Evolutionary conservation across 2,113 vertebrate species (phyloP), one percentile per base, ranked within the genome.

Genomic region (Haplotaxodon microlepis): DNA sequence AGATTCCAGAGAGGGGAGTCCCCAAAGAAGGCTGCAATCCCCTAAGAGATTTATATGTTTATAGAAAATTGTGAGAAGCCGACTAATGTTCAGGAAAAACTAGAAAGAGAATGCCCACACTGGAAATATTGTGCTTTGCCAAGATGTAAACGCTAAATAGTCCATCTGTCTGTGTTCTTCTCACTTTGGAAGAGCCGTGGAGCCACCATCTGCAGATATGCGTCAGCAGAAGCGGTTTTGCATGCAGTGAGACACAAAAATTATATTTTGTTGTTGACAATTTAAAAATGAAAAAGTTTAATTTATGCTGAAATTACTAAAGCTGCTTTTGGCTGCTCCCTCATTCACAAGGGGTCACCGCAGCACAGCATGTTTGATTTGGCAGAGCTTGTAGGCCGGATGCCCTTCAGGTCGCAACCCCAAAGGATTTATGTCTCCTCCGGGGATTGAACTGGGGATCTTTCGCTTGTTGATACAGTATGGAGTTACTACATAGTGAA

Each of bases 61-160:
- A 81, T 76, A 81, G 86, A 61, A 90, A 92, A 89, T 85, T 88
- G 61, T 84, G 45, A 78, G 45, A 51, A 91, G 82, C 50, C 63
- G 73, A 21, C 40, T 83, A 84, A 87, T 90, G 86, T 90, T 92
- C 81, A 88, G 83, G 66, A 27, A 87, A 92, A 93, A 85, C 56
- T 83, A 79, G 69, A 81, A 87, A 61, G 66, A 81, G 71, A 86
- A 92, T 85, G 85, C 76, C 90, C 83, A 88, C 45, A 19, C 59
- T 87, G 86, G 85, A 93, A 91, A 93, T 69, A 86, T 36, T 81
- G 53, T 71, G 82, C 86, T 90, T 90, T 91, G 95, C 94, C 92
- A 95, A 94, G 89, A 90, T 90, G 91, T 93, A 93, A 95, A 95
- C 50, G 63, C 90, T 94, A 94, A 95, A 95, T 80, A 84, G 83